Evolutionary conservation across 2,888 invertebrate genomes (phyloP), one percentile per base, ranked within the genome.

Genomic region (Coelogynopora nodosa): DNA sequence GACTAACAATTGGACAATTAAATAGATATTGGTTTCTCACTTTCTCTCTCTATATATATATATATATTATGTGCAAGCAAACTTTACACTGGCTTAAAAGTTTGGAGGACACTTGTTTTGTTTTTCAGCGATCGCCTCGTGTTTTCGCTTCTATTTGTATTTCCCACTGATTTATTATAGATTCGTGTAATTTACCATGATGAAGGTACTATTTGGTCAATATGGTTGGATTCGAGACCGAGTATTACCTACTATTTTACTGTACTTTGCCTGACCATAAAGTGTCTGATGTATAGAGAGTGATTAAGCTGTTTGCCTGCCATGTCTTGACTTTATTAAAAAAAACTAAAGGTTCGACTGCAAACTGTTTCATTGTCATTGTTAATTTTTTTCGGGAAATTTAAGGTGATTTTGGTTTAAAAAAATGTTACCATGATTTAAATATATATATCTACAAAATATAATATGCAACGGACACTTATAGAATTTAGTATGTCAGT

Each of bases 231-330:
- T 26, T 74, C 23, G 23, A n/a, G 2, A 74, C 74, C 27, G 23
- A 74, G 5, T 74, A 13, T 23, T 26, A 13, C 27, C 27, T 23
- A 13, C 27, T 74, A 74, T 23, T 23, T 13, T 5, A 13, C 2
- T 74, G 74, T 74, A 74, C 27, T 74, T 26, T 74, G 74, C 74
- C 74, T 74, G 74, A 74, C 74, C 18, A 13, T 74, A n/a, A 74
- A 74, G 74, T 74, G 74, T 74, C 74, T 74, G 74, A 10, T 74
- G 74, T 74, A 74, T 23, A 74, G 74, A 74, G 74, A 74, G 74
- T 74, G 74, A 74, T 74, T 26, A 74, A 74, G 74, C 74, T 74
- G 74, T 74, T 74, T 74, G 74, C 74, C 74, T 74, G 74, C 74
- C 74, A 74, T 74, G 74, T 74, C 74, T 74, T 74, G 74, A 74